phyloP scores from a whole-genome alignment of 2,797 vertebrate genomes.

The Leptoclinus maculatus region DNA sequence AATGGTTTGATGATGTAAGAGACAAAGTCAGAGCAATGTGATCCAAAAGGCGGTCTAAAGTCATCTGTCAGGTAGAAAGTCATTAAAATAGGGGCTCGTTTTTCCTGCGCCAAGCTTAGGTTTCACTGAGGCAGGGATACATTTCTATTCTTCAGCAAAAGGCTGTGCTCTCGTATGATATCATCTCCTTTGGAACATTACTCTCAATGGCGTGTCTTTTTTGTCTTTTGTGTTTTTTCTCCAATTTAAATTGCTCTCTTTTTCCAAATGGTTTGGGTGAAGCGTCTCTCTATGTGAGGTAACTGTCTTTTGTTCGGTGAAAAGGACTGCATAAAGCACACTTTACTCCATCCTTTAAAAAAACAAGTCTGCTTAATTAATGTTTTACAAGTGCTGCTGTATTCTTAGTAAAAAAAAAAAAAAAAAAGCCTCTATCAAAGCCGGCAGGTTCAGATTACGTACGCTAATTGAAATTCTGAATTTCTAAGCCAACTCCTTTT shows the following conservation, averaged over 20 bases:
- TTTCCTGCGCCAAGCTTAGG: constrained; percentile 79
- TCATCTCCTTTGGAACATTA: constrained; percentile 74
- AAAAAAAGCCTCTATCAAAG: constrained; percentile 84
- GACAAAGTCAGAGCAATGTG: constrained; percentile 86
- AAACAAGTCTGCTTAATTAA: constrained; percentile 85
- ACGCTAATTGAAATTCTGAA: constrained; percentile 87
- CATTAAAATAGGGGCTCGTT: constrained; percentile 85
- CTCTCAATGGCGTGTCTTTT: constrained; percentile 69
- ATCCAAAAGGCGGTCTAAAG: constrained; percentile 86
- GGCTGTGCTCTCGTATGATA: constrained; percentile 78
- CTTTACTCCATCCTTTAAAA: constrained; percentile 81
- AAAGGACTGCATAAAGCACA: constrained; percentile 78
- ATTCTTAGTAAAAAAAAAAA: constrained; percentile 75
- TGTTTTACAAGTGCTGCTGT: constrained; percentile 87
- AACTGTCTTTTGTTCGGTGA: constrained; percentile 78
- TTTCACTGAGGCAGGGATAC: constrained; percentile 81
- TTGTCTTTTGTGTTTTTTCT: constrained; percentile 66
- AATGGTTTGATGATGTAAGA: constrained; percentile 85
- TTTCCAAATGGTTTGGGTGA: constrained; percentile 72
- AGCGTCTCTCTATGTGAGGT: constrained; percentile 75
- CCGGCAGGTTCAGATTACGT: constrained; percentile 85
- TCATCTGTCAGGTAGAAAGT: constrained; percentile 89
- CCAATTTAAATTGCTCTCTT: constrained; percentile 64
- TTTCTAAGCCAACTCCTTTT: constrained; percentile 79
- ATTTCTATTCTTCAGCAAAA: constrained; percentile 85